Conservation (phyloP, 1,140 invertebrate genomes). For the Nasonia longicornis region DNA sequence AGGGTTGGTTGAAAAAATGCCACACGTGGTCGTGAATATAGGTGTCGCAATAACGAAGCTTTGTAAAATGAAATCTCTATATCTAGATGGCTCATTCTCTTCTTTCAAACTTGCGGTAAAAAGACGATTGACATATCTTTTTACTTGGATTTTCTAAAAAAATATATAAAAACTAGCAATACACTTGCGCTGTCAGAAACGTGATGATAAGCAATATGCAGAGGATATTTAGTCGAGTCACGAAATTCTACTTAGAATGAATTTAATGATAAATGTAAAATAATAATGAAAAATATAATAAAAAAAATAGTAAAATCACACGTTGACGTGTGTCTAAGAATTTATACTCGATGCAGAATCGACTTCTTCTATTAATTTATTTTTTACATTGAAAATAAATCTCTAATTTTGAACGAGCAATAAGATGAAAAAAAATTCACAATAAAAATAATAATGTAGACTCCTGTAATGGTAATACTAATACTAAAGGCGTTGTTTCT, state of each 20-base stretch:
- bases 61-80: neutral
- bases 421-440: neutral
- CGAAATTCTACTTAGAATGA: neutral
- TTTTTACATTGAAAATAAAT: too few species aligned
- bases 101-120: neutral
- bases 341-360: neutral
- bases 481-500: neutral
- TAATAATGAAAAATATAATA: neutral
- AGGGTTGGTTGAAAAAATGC: neutral
- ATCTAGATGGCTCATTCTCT: neutral
- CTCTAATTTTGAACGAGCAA: neutral
- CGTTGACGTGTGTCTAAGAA: neutral
- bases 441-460: neutral
- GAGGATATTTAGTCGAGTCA: too few species aligned
- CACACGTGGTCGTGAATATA: neutral
- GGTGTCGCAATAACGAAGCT: neutral
- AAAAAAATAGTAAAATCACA: neutral
- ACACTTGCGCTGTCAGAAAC: neutral
- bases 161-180: neutral
- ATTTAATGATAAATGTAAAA: neutral
- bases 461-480: neutral
- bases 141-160: neutral
- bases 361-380: too few species aligned
- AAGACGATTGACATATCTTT: neutral
- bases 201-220: neutral